Conservation (phyloP, 1,140 invertebrate species). For the Hyposmocoma kahamanoa region DNA sequence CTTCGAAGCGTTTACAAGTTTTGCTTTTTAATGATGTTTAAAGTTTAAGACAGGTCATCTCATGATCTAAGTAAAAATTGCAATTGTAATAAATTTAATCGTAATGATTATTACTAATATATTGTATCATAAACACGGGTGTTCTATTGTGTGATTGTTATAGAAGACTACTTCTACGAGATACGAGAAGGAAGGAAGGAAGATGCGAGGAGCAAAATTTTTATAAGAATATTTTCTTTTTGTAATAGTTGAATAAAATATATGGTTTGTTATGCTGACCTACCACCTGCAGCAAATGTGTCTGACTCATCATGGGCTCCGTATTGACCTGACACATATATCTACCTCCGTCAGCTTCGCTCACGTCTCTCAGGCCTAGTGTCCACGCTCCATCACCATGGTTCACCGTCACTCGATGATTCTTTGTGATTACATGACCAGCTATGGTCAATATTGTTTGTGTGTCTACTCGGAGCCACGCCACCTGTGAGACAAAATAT, state of each 20-base stretch:
- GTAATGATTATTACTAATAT: too few species aligned
- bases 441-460: constrained; percentile 92
- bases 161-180: too few species aligned
- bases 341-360: constrained; percentile 83
- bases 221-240: too few species aligned
- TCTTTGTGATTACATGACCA: constrained; percentile 90
- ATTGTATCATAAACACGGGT: too few species aligned
- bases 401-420: constrained; percentile 85
- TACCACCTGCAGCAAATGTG: constrained; percentile 89
- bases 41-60: too few species aligned
- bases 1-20: too few species aligned
- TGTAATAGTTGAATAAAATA: background rate
- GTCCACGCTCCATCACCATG: constrained; percentile 89
- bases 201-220: too few species aligned
- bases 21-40: too few species aligned
- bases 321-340: constrained; percentile 95
- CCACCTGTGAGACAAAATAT: constrained; percentile 77
- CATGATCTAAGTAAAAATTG: too few species aligned
- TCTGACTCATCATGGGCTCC: constrained; percentile 91
- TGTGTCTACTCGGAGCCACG: constrained; percentile 90
- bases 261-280: constrained; percentile 79
- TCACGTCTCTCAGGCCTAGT: constrained; percentile 85
- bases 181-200: too few species aligned
- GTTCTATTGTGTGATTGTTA: too few species aligned
- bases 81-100: too few species aligned